Evolutionary conservation across 2,113 vertebrate species (phyloP), one percentile per base, ranked within the genome.

Genomic region (Suricata suricatta): DNA sequence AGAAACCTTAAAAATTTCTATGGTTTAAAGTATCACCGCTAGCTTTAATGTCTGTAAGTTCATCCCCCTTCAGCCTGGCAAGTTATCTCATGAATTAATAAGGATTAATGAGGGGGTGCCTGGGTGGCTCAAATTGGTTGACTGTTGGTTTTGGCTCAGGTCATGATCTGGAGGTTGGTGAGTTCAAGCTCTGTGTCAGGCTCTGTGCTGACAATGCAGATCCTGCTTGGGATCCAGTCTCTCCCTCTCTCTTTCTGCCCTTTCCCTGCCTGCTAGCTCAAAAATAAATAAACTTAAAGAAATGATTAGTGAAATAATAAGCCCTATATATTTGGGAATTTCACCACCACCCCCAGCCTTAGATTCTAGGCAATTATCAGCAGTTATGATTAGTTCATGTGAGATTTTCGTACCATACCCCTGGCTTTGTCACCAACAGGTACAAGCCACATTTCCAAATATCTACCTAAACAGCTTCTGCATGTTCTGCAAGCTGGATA

Each of bases 1-100:
- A 72, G 91, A 97, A 95, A 63, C 29, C 38, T 87, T 76, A 80
- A 68, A 83, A 93, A 9, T 74, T 95, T 95, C 29, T 21, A 44
- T 38, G 9, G 19, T 23, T 52, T 96, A 29, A 95, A 74, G n/a
- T 88, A 27, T 54, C 86, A 68, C 16, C 27, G 38, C 77, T 87
- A 87, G 29, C 27, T 85, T 96, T 90, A 74, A 57, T 63, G 54
- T 83, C 52, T 86, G 3, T 38, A 83, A 68, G 63, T 33, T 79
- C 68, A 89, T 15, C 13, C 25, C 23, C 12, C 11, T 81, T 72
- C 60, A 38, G 25, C 92, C 33, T 5, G 47, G 41, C 27, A 41
- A 68, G 14, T 93, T 83, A 89, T n/a, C 52, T 83, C 82, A 57
- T 68, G 80, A 90, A 60, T 87, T 72, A 93, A 50, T 93, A 90